Base-by-base conservation (phyloP, 92 coral and sea anemone species). In the Ricordea florida region DNA sequence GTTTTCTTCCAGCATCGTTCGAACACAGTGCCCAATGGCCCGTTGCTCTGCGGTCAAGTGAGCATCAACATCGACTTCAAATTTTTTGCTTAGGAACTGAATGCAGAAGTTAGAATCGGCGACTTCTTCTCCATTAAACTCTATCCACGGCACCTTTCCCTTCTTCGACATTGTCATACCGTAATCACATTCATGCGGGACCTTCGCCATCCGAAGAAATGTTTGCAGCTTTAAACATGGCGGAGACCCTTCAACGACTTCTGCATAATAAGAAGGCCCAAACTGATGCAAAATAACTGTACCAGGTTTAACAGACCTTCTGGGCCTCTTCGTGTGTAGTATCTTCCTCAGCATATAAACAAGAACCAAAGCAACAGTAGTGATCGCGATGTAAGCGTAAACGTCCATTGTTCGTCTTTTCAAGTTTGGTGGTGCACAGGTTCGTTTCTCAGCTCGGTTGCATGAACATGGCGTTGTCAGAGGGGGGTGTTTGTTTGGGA, bases 91-190 rank as follows among this genome's bases (percentile, higher is more conserved):
- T 1, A 93, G 92, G 63, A 90, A 93, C 42, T 72, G 80, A 78
- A 93, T 76, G 57, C 98, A 93, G 81, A 90, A 84, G 57, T 90
- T 90, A 1, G 96, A 89, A 69, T 92, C 98, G 17, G 92, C 98
- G 20, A 87, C 66, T 21, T 74, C 63, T 30, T 32, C 38, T 1
- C 96, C 92, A 55, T 90, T 84, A 67, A 67, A 87, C 47, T 83
- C 96, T 18, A 93, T 89, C 92, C 96, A 93, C 1, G 98, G 98
- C 53, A 80, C 55, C 64, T 93, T 93, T 0, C 98, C 98, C 71
- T 93, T 93, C 78, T 74, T 88, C 11, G 91, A 89, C 57, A 69
- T 73, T 33, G 80, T 87, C 20, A 80, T 57, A 33, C 73, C 51
- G 41, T 63, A 74, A 35, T 81, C 89, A 50, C 78, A 83, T 76